A percentile compares a stretch with the other conserved stretches of the same genome.
These are phyloP conservation scores for Dipodomys ordii DNA, from an alignment of 2,113 vertebrate species.

Conservation along the genomic window DNA sequence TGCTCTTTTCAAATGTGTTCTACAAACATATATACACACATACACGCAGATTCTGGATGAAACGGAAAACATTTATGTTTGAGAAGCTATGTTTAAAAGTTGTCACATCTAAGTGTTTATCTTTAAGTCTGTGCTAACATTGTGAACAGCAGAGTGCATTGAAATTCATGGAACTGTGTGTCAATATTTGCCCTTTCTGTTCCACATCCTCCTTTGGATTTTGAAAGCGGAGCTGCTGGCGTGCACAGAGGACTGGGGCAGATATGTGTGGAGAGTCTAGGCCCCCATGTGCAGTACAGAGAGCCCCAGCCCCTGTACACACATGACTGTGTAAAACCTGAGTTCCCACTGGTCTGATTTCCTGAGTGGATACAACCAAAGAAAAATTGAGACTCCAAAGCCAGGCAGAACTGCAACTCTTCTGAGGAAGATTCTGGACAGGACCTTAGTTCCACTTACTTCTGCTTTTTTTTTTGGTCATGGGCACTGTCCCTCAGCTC, in stretches of 20 bases:
- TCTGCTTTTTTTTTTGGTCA: too few relatives aligned
- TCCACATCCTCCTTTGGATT: neutral
- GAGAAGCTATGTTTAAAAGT: neutral
- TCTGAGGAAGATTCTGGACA: neutral
- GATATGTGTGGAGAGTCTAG: neutral
- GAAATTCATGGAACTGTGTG: neutral
- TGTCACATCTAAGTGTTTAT: neutral
- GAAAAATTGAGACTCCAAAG: neutral
- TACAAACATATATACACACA: neutral
- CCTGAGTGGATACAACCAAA: neutral
- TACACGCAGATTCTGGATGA: neutral
- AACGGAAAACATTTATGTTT: neutral
- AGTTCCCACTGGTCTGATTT: neutral
- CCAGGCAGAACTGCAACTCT: neutral
- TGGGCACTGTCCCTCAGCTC: too few relatives aligned
- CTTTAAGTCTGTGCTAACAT: too few relatives aligned
- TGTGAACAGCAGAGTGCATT: neutral
- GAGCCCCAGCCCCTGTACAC: too few relatives aligned
- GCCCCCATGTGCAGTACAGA: neutral
- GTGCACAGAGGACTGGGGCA: fast-evolving
- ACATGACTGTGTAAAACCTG: too few relatives aligned
- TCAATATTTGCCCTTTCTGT: neutral
- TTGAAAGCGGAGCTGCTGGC: neutral
- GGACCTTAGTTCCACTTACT: neutral
- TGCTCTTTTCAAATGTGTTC: neutral